Conservation (phyloP, 1,140 invertebrate genomes). For the Phortica variegata region DNA sequence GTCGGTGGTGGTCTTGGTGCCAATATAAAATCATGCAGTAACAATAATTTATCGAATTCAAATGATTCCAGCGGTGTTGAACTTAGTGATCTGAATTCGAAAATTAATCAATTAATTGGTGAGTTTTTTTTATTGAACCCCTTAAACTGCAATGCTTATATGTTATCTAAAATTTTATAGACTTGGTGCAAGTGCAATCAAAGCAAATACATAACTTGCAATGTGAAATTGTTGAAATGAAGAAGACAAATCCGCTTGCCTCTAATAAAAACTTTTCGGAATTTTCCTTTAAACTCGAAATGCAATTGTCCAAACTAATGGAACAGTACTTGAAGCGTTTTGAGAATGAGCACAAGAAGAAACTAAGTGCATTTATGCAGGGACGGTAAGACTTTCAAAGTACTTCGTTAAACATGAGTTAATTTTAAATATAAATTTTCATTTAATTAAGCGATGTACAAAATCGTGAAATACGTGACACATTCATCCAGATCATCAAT, state of each 20-base stretch:
- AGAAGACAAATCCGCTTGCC: conserved; percentile 24
- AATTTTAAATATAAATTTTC: not conserved
- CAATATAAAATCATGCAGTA: conserved; percentile 18
- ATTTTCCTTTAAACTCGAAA: conserved; percentile 49
- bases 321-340: conserved; percentile 55
- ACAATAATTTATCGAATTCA: conserved; percentile 8
- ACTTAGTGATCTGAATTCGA: conserved; percentile 26
- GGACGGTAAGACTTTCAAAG: conserved; percentile 24
- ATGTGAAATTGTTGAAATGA: conserved; percentile 34
- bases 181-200: conserved; percentile 40
- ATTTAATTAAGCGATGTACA: conserved; percentile 34
- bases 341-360: conserved; percentile 57
- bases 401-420: not conserved
- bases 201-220: conserved; percentile 42
- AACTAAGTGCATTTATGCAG: conserved; percentile 36
- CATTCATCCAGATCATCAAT: conserved; percentile 53
- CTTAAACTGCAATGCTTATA: not conserved
- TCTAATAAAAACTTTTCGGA: conserved; percentile 41
- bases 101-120: conserved; percentile 46
- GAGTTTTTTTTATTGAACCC: conserved; percentile 1
- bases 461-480: conserved; percentile 59
- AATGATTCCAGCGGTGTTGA: conserved; percentile 12
- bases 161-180: conserved; percentile 15
- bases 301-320: conserved; percentile 50
- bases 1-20: conserved; percentile 6